Evolutionary conservation across 2,888 invertebrate genomes (phyloP).

Genomic region (Polyommatus icarus): DNA sequence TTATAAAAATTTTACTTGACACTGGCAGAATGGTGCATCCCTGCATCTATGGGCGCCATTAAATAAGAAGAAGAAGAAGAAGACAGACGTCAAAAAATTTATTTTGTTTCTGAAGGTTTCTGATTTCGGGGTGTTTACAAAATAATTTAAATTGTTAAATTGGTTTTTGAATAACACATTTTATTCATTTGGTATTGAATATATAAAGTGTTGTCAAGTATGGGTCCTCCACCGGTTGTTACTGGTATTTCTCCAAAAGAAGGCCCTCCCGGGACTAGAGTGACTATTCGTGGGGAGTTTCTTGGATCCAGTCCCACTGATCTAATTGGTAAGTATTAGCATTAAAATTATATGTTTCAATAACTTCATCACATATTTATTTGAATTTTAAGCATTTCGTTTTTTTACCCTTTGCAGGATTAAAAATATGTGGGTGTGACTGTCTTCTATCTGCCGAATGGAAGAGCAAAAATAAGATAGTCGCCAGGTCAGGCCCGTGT

Average conservation of each 20-base stretch:
- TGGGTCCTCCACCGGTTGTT: conserved; percentile 92
- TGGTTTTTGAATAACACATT: background rate
- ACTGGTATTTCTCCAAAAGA: conserved; percentile 99
- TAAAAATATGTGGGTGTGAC: conserved; percentile 97
- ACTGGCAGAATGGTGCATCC: no score
- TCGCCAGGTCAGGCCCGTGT: conserved; percentile 95
- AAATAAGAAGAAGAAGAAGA: no score
- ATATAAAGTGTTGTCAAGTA: conserved; percentile 45
- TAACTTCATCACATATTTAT: background rate
- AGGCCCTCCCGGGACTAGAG: conserved; percentile 97
- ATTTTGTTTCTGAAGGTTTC: background rate
- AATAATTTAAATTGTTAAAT: background rate
- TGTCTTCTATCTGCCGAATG: conserved; percentile 97
- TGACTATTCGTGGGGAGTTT: conserved; percentile 97
- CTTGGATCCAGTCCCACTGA: conserved; percentile 92
- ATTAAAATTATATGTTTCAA: background rate
- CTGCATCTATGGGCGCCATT: no score
- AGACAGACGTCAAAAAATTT: background rate
- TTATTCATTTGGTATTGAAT: background rate
- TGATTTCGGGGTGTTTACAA: background rate
- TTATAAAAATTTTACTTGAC: no score
- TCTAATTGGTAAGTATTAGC: conserved; percentile 84
- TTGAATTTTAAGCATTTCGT: background rate
- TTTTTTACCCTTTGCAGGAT: conserved; percentile 80
- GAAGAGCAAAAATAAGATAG: conserved; percentile 98